phyloP scores from a whole-genome alignment of 2,797 vertebrate species.

The Chloroceryle amazona region DNA sequence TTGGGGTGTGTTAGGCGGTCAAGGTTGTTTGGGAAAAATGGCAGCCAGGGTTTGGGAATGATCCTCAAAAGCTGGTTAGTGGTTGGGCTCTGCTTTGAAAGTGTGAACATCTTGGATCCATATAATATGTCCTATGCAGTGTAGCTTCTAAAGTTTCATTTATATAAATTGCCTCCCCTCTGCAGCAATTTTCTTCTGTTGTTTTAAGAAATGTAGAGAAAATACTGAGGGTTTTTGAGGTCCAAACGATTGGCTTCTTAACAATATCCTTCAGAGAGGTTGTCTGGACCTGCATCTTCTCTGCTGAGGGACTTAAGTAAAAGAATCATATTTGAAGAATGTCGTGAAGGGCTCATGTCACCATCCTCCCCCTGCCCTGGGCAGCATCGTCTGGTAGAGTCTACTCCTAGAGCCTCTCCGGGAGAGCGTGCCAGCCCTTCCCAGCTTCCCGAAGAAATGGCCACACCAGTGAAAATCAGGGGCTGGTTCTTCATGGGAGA shows the following conservation, averaged over 20 bases:
- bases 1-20: not conserved
- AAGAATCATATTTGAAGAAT: not conserved
- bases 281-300: not conserved
- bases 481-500: not conserved
- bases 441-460: not conserved
- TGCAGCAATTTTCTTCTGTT: conserved; percentile 11
- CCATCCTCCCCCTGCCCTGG: not conserved
- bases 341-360: not conserved
- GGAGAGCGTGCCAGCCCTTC: rapidly evolving
- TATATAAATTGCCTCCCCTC: not conserved
- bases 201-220: not conserved
- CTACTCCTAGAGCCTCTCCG: not conserved
- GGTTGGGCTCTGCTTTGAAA: not conserved
- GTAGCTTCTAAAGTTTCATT: not conserved
- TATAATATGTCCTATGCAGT: not conserved
- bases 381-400: not conserved
- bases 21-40: not conserved
- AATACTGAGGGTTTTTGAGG: not conserved
- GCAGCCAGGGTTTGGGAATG: not conserved
- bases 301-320: not conserved
- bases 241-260: not conserved
- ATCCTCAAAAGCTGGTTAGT: not conserved
- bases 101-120: not conserved
- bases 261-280: not conserved
- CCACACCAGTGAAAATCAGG: not conserved